phyloP scores from a whole-genome alignment of 2,797 vertebrate species.

The Sitta carolinensis region DNA sequence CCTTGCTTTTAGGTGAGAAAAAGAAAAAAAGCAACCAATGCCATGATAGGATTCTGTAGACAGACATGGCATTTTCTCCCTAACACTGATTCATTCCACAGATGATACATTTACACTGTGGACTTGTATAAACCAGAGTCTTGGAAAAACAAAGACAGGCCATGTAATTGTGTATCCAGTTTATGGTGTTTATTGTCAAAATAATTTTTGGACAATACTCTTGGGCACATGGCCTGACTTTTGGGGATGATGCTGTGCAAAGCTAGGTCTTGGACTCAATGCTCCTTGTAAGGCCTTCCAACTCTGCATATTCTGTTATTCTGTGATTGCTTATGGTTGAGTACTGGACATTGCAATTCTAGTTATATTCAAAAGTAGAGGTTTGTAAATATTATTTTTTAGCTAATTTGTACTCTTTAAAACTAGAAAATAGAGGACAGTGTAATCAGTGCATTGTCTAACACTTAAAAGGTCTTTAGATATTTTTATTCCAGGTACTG shows the following conservation, averaged over 20 bases:
- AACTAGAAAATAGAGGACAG: not conserved
- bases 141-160: not conserved
- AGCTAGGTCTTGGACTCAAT: not conserved
- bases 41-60: not conserved
- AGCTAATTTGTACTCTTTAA: not conserved
- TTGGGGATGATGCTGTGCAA: not conserved
- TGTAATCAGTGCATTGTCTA: not conserved
- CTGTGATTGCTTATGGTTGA: not conserved
- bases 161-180: not conserved
- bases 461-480: not conserved
- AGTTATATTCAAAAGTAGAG: not conserved
- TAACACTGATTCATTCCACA: not conserved
- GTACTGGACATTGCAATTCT: not conserved
- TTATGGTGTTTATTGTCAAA: not conserved
- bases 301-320: not conserved
- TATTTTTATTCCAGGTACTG: not conserved
- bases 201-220: not conserved
- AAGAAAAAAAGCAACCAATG: not conserved
- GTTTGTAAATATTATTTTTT: not conserved
- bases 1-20: not conserved
- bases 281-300: not conserved
- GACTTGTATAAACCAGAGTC: not conserved
- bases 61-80: not conserved
- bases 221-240: not conserved
- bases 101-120: not conserved